Evolutionary conservation across 2,113 vertebrate genomes (phyloP).

Genomic region (Atrichornis clamosus): DNA sequence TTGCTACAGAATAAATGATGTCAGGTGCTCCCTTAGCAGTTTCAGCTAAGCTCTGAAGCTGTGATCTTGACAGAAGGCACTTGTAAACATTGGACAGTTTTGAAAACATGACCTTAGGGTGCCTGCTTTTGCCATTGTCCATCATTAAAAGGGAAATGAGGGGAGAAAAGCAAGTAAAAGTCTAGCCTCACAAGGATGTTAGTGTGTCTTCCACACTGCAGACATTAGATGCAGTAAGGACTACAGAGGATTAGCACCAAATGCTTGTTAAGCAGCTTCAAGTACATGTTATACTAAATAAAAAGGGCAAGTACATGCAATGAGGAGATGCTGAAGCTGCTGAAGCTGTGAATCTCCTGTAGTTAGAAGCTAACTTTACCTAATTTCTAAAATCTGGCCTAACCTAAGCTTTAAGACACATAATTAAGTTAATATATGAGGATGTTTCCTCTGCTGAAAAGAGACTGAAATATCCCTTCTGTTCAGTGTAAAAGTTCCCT

Average conservation of each 20-base stretch:
- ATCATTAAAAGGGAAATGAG: neutral
- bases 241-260: neutral
- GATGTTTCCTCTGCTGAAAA: neutral
- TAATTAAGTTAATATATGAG: neutral
- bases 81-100: neutral
- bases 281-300: neutral
- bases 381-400: conserved; percentile 43
- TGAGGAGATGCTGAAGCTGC: neutral
- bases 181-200: neutral
- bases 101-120: neutral
- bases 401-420: conserved; percentile 21
- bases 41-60: neutral
- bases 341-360: neutral
- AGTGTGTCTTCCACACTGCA: neutral
- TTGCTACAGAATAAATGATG: neutral
- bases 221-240: neutral
- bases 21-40: neutral
- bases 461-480: neutral
- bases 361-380: conserved; percentile 26
- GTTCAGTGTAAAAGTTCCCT: neutral
- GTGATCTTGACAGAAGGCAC: neutral
- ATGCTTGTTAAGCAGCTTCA: neutral
- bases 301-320: neutral
- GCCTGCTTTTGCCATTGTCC: neutral
- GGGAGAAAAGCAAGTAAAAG: neutral